A percentile compares a stretch with the other conserved stretches of the same genome.
Evolutionary conservation across 2,888 invertebrate species (phyloP).

Genomic region (Drosophila hamatofila): DNA sequence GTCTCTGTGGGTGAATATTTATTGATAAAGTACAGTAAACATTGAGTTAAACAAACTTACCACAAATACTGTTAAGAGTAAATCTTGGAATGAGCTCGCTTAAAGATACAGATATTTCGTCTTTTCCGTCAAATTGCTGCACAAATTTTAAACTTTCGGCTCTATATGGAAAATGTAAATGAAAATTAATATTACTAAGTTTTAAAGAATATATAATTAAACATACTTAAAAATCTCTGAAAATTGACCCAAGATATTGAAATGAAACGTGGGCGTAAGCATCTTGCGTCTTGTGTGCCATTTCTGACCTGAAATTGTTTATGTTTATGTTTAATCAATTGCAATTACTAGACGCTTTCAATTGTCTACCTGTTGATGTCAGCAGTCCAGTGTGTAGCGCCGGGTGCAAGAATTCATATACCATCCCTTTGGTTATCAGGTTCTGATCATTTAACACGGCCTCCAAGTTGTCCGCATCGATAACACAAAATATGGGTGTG

Average conservation of each 20-base stretch:
- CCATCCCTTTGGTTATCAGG: conserved; percentile 70
- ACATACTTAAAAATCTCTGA: conserved; percentile 79
- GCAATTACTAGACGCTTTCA: neutral
- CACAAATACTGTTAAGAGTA: conserved; percentile 80
- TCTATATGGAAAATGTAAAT: conserved; percentile 34
- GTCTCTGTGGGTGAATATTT: conserved; percentile 67
- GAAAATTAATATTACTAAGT: neutral
- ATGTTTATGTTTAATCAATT: conserved; percentile 10
- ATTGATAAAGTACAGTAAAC: neutral
- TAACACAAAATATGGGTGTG: conserved; percentile 59
- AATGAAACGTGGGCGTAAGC: conserved; percentile 82
- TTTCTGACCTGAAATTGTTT: conserved; percentile 64
- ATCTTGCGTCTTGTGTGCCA: conserved; percentile 81
- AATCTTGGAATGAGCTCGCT: conserved; percentile 78
- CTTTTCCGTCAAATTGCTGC: conserved; percentile 45
- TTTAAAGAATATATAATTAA: neutral
- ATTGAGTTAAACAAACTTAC: conserved; percentile 40
- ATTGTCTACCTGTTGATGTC: conserved; percentile 65
- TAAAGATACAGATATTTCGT: conserved; percentile 51
- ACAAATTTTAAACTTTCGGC: conserved; percentile 78
- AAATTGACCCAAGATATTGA: conserved; percentile 79
- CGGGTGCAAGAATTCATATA: conserved; percentile 74
- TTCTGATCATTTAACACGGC: conserved; percentile 71
- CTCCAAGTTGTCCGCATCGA: conserved; percentile 74
- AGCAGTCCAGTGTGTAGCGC: conserved; percentile 74